Conservation (phyloP, 2,888 invertebrate genomes). For the Ashinkailepas kermadecensis region DNA sequence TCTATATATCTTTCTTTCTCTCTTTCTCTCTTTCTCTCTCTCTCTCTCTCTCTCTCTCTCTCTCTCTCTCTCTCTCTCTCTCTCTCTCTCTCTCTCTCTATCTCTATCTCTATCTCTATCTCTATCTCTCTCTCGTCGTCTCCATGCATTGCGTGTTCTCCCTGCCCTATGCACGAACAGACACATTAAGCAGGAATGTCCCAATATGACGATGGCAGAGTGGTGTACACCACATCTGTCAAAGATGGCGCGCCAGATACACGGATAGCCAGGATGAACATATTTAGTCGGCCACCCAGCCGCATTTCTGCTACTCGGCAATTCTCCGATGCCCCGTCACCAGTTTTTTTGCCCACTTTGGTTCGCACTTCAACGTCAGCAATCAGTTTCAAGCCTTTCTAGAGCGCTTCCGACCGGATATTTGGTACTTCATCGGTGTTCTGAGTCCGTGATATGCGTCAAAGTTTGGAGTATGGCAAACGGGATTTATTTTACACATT, state of each 20-base stretch:
- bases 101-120: not conserved
- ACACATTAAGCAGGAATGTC: not conserved
- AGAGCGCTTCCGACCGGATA: not conserved
- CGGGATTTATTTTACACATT: constrained; percentile 22
- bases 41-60: not conserved
- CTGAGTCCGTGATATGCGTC: no score
- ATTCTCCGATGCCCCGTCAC: not conserved
- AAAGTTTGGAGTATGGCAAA: constrained; percentile 14
- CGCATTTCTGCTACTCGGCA: not conserved
- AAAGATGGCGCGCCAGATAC: not conserved
- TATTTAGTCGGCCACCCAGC: not conserved
- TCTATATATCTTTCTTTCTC: not conserved
- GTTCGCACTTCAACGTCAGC: not conserved
- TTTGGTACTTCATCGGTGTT: not conserved
- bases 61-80: not conserved
- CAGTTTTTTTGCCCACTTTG: not conserved
- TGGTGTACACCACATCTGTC: not conserved
- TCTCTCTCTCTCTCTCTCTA: not conserved
- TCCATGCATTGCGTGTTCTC: not conserved
- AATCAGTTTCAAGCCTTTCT: not conserved
- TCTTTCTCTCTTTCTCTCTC: not conserved
- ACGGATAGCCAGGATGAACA: not conserved
- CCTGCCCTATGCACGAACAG: not conserved
- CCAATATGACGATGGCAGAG: not conserved
- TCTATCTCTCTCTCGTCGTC: not conserved